Evolutionary conservation across 2,797 vertebrate species (phyloP), one percentile per base, ranked within the genome.

Genomic region (Sebastes reedi): DNA sequence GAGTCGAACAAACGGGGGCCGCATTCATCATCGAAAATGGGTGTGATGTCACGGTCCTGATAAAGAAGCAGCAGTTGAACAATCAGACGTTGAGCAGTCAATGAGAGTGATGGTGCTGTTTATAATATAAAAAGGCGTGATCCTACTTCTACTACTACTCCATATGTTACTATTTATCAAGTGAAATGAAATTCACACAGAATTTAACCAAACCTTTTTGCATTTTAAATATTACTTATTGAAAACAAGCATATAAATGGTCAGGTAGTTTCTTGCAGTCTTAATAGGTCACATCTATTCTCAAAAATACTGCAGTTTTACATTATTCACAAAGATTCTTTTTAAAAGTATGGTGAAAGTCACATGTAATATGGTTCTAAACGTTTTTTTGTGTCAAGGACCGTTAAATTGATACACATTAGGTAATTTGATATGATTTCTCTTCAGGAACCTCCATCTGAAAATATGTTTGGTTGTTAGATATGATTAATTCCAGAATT

Each of bases 31-130:
- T 20, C 22, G 5, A 36, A 32, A 52, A 27, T 39, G 24, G 20
- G 29, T 54, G 70, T 36, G 29, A 67, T 68, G 55, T 79, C 71
- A 69, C 65, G 3, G 65, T 6, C 71, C 67, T 42, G 68, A 66
- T 30, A 34, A 34, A 75, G 27, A 50, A 70, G 75, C 14, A 75
- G 60, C 25, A 62, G 30, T 34, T 62, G 29, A 69, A 71, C 55
- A 56, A 58, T 59, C 58, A 9, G 6, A 52, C 3, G 3, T 67
- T 62, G 8, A 42, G 68, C 67, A 32, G 13, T 20, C 14, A 29
- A 2, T 14, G 16, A 30, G 22, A 69, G 67, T 0, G 4, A 39
- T 36, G 27, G 6, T 58, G 56, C 12, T 5, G 6, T 30, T 59
- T 27, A 18, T 20, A 24, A 4, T 39, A 55, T 9, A 32, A 61